Evolutionary conservation across 2,888 invertebrate genomes (phyloP), one percentile per base, ranked within the genome.

Genomic region (Nowickia ferox): DNA sequence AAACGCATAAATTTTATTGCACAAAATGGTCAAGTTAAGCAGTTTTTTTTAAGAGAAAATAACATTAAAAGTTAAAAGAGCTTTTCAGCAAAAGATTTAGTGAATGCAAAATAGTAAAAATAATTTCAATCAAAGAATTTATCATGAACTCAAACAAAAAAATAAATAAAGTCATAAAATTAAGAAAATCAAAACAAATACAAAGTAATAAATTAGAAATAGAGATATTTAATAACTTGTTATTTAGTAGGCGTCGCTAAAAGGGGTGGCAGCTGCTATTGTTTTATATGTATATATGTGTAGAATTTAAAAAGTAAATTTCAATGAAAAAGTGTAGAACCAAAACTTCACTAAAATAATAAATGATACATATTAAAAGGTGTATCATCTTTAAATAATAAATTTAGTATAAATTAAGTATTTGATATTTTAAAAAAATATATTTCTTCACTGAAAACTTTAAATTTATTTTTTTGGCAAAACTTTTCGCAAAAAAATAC

Each of bases 1-100:
- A 86, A 77, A 42, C 48, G 15, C 66, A 82, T 82, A 82, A 82
- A 78, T 74, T 81, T 81, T 80, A 75, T 69, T 76, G 19, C 10
- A 53, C 17, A 55, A 76, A 72, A 81, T 68, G 59, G 59, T 69
- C 82, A 69, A 69, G 44, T 76, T 82, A 63, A 75, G 75, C 68
- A 69, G 46, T 69, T 69, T 81, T 55, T 11, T 11, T 11, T 8
- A 59, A 69, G 46, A 48, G 48, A 71, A 57, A 69, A 76, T 76
- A 69, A 69, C 57, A 69, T 46, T 61, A 53, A 61, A 75, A 75
- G 15, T 55, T 22, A 63, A 17, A 48, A n/a, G 65, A 19, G 13
- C 11, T 44, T 11, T 38, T 55, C 38, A 13, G n/a, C 4, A 30
- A 53, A 68, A 38, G 72, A 65, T 57, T 72, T 57, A 22, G 6